These are phyloP conservation scores for Sturmia bella DNA, from an alignment of 2,888 invertebrate species.

Conservation along the genomic window DNA sequence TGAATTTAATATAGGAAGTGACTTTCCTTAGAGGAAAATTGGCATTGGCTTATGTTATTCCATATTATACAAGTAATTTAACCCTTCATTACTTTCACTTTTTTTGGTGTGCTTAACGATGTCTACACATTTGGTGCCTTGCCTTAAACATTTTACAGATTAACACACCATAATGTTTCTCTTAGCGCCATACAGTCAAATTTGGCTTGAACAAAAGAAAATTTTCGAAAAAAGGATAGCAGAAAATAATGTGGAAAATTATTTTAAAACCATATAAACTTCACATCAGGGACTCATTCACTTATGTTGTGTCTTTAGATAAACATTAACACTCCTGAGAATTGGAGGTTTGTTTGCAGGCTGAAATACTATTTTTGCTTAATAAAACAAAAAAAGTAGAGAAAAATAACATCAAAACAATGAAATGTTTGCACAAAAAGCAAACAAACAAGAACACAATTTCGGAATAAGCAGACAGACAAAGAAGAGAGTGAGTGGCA, in stretches of 20 bases:
- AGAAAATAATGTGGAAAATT: conserved; percentile 30
- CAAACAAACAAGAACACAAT: conserved; percentile 15
- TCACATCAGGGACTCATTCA: conserved; percentile 55
- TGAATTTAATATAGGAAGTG: too few relatives aligned
- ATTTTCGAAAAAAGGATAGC: not conserved
- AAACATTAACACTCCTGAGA: conserved; percentile 51
- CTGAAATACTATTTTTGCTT: not conserved
- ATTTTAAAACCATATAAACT: conserved; percentile 61
- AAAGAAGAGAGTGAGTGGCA: not conserved
- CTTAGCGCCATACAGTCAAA: conserved; percentile 51
- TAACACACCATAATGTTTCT: conserved; percentile 45
- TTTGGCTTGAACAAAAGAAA: not conserved
- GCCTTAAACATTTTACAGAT: conserved; percentile 34
- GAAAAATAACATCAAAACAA: conserved; percentile 12
- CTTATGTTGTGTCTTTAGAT: conserved; percentile 44
- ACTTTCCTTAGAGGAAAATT: too few relatives aligned
- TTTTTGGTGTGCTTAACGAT: too few relatives aligned
- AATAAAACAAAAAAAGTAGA: conserved; percentile 32
- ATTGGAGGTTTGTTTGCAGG: conserved; percentile 24
- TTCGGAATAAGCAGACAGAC: not conserved
- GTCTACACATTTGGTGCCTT: not conserved
- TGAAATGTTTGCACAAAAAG: conserved; percentile 1
- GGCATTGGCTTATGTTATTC: too few relatives aligned
- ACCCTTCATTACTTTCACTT: too few relatives aligned
- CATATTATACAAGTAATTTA: too few relatives aligned